A percentile compares a stretch with the other conserved stretches of the same genome.
These are phyloP conservation scores for Indri indri DNA, from an alignment of 2,113 vertebrate genomes.

Conservation along the genomic window DNA sequence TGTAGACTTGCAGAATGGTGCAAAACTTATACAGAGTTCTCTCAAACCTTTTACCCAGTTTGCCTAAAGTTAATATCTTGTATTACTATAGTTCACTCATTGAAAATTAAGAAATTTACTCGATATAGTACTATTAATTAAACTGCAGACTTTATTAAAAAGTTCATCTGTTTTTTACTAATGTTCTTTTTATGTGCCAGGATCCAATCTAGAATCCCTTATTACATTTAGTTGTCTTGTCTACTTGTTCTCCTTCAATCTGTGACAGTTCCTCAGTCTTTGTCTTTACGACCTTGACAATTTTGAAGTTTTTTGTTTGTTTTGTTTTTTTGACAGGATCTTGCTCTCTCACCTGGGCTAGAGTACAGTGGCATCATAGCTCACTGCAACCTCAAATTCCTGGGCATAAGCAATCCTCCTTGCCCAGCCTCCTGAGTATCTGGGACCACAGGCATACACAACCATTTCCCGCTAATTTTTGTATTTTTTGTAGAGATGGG, in stretches of 20 bases:
- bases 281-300: background rate
- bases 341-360: too few relatives aligned
- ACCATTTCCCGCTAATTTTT: too few relatives aligned
- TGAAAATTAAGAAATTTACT: background rate
- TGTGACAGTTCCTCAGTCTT: background rate
- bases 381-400: too few relatives aligned
- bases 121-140: background rate
- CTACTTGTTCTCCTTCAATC: background rate
- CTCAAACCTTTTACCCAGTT: background rate
- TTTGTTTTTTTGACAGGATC: too few relatives aligned
- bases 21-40: background rate
- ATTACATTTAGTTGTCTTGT: background rate
- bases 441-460: too few relatives aligned
- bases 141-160: background rate
- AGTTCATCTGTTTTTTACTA: background rate
- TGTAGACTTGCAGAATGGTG: background rate
- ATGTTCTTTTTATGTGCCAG: background rate
- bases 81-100: background rate
- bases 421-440: too few relatives aligned
- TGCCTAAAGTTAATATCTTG: background rate
- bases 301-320: background rate
- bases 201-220: background rate
- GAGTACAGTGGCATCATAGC: too few relatives aligned
- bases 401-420: too few relatives aligned
- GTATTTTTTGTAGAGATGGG: too few relatives aligned